These are phyloP conservation scores for Nannobrachium achirus DNA, from an alignment of 2,113 vertebrate species.

Conservation along the genomic window DNA sequence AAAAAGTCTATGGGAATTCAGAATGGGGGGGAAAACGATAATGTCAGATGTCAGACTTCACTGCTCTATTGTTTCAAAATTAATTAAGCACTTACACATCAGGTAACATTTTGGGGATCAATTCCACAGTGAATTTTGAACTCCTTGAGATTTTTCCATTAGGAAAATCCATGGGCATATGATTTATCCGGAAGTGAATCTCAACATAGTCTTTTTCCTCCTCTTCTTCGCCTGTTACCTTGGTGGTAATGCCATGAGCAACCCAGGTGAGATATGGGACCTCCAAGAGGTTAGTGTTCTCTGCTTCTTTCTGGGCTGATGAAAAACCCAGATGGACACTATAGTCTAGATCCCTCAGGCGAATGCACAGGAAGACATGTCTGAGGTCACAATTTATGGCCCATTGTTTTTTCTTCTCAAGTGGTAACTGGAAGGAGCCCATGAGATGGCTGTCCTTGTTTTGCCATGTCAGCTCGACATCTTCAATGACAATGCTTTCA, in stretches of 20 bases:
- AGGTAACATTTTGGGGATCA: slow-evolving; percentile 87
- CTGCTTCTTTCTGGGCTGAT: slow-evolving; percentile 1
- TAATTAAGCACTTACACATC: slow-evolving; percentile 77
- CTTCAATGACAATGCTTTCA: slow-evolving; percentile 80
- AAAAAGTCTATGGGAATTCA: too few species aligned
- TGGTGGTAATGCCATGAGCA: slow-evolving; percentile 82
- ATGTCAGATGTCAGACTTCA: too few species aligned
- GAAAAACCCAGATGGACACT: slow-evolving; percentile 13
- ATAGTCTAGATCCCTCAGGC: slow-evolving; percentile 71
- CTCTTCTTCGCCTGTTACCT: slow-evolving; percentile 43
- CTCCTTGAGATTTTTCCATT: slow-evolving; percentile 75
- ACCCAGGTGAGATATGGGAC: slow-evolving; percentile 84
- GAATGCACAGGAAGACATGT: slow-evolving; percentile 86
- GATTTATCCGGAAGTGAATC: slow-evolving; percentile 75
- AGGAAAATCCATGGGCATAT: slow-evolving; percentile 53
- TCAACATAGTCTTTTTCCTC: not conserved
- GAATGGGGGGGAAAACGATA: too few species aligned
- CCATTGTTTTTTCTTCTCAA: slow-evolving; percentile 61
- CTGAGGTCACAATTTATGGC: slow-evolving; percentile 76
- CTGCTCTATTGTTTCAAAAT: too few species aligned
- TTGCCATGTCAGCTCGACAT: slow-evolving; percentile 77
- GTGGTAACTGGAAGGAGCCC: slow-evolving; percentile 77
- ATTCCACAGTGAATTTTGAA: slow-evolving; percentile 83
- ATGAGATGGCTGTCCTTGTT: slow-evolving; percentile 32
- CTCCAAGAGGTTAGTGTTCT: slow-evolving; percentile 67